A percentile compares a stretch with the other conserved stretches of the same genome.
Evolutionary conservation across 2,113 vertebrate genomes (phyloP).

Genomic region (Pithys albifrons): DNA sequence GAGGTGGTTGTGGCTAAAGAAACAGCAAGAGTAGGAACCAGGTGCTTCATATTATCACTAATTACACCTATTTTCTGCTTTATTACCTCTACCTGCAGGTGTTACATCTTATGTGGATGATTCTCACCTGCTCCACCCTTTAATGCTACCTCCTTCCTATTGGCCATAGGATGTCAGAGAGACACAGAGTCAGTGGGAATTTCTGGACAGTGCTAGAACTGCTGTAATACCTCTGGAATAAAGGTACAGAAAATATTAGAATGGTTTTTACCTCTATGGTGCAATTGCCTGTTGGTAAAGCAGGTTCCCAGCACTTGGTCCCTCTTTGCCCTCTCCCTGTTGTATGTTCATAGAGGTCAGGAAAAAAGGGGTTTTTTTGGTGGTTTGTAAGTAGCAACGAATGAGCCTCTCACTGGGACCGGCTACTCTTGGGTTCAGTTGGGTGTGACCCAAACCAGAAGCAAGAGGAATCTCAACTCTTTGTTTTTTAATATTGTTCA

Average conservation of each 20-base stretch:
- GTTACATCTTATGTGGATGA: not conserved
- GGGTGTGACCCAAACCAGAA: not conserved
- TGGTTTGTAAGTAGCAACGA: not conserved
- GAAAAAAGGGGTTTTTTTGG: not conserved
- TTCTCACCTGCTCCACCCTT: not conserved
- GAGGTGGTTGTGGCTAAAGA: not conserved
- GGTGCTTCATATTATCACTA: not conserved
- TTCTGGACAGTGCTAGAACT: not conserved
- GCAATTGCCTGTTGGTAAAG: not conserved
- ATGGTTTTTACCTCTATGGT: not conserved
- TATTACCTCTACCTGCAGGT: not conserved
- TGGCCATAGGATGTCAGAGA: rapidly evolving
- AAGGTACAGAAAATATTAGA: not conserved
- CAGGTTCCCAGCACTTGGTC: rapidly evolving
- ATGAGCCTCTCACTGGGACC: not conserved
- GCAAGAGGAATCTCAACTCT: not conserved
- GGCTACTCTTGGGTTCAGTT: not conserved
- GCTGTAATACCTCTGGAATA: not conserved
- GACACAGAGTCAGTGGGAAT: rapidly evolving
- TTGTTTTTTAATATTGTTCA: not conserved
- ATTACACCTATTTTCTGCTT: not conserved
- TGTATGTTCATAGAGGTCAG: not conserved
- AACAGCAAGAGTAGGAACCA: not conserved
- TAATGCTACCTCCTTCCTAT: not conserved
- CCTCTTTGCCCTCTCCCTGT: not conserved